phyloP scores from a whole-genome alignment of 2,113 vertebrate species.

The Sphyrna mokarran region DNA sequence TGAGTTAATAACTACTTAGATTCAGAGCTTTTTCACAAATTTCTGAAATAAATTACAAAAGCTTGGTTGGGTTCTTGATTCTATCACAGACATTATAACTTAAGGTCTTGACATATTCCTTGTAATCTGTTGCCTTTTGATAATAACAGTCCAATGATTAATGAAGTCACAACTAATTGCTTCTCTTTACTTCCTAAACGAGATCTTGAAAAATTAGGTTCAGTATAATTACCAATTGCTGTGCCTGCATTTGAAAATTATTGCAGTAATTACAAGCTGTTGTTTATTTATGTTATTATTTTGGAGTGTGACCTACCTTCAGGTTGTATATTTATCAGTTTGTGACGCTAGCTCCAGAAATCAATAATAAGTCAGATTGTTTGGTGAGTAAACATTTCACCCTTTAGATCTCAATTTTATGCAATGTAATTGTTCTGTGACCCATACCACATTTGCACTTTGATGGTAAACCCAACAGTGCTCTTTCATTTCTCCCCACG shows the following conservation, averaged over 20 bases:
- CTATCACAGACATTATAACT: conserved; percentile 10
- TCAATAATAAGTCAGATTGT: neutral
- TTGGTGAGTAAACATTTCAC: conserved; percentile 32
- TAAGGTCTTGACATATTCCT: neutral
- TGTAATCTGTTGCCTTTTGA: conserved; percentile 29
- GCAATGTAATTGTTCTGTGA: conserved; percentile 46
- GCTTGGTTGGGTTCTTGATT: neutral
- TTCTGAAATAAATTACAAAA: neutral
- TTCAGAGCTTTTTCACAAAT: neutral
- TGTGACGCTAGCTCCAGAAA: conserved; percentile 16
- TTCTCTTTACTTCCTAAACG: conserved; percentile 40
- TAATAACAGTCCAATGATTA: conserved; percentile 38
- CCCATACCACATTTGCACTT: conserved; percentile 42
- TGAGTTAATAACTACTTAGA: neutral
- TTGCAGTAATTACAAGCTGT: conserved; percentile 22
- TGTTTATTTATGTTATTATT: conserved; percentile 3
- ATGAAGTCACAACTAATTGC: conserved; percentile 38
- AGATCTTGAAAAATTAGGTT: conserved; percentile 35
- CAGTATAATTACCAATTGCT: conserved; percentile 23
- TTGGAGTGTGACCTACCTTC: neutral
- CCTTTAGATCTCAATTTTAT: conserved; percentile 43
- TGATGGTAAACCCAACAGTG: conserved; percentile 55
- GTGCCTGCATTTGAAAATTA: conserved; percentile 27
- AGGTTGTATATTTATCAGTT: neutral
- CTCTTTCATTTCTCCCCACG: neutral